phyloP scores from a whole-genome alignment of 2,797 vertebrate genomes.

The Limosa lapponica region DNA sequence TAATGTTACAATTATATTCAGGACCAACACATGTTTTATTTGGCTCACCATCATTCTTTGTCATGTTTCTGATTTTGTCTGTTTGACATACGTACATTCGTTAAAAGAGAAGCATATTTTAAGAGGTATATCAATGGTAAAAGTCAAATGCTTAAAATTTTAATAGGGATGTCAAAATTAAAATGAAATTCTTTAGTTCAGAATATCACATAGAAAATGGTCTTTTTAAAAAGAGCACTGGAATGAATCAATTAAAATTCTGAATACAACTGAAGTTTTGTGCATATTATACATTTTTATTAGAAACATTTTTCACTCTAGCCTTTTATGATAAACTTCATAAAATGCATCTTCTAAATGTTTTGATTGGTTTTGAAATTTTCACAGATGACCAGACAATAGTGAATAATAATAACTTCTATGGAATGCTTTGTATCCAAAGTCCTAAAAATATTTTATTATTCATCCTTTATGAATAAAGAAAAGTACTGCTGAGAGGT shows the following conservation, averaged over 20 bases:
- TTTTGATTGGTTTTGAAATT: background rate
- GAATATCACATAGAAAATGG: background rate
- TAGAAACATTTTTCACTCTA: background rate
- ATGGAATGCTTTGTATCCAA: background rate
- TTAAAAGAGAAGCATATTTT: constrained; percentile 19
- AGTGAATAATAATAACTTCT: background rate
- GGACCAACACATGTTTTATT: constrained; percentile 33
- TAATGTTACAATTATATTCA: constrained; percentile 8
- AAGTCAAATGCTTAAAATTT: constrained; percentile 18
- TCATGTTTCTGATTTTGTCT: constrained; percentile 41
- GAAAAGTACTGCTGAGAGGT: background rate
- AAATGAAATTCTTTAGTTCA: background rate
- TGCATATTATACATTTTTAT: background rate
- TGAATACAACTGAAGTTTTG: background rate
- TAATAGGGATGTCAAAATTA: background rate
- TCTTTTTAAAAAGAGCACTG: background rate
- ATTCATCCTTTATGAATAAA: background rate
- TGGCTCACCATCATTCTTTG: constrained; percentile 30
- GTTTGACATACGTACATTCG: background rate
- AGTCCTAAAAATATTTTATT: background rate
- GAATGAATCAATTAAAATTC: background rate
- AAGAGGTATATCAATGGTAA: background rate
- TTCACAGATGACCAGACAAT: background rate
- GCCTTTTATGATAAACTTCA: background rate
- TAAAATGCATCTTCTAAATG: background rate